phyloP scores from a whole-genome alignment of 1,140 invertebrate species.

The Eubasilissa regina region DNA sequence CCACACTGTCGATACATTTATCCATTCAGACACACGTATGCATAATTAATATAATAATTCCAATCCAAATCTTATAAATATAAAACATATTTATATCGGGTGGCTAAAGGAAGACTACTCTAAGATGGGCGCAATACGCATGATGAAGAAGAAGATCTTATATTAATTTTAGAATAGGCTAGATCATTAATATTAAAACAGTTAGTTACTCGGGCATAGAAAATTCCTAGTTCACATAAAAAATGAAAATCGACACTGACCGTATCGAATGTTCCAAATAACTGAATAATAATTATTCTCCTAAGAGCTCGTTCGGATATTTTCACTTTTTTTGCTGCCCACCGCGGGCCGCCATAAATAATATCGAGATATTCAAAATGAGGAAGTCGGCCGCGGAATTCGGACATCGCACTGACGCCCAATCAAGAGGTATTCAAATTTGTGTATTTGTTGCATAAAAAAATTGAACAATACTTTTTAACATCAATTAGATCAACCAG shows the following conservation, averaged over 20 bases:
- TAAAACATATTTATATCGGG: too few species aligned
- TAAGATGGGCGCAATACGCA: too few species aligned
- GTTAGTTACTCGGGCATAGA: neutral
- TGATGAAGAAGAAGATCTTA: too few species aligned
- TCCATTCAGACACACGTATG: too few species aligned
- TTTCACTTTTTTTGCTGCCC: slow-evolving; percentile 4
- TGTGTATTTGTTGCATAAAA: neutral
- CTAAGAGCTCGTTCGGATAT: neutral
- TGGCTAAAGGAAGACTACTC: too few species aligned
- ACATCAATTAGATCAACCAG: too few species aligned
- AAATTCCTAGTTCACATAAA: neutral
- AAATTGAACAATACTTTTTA: too few species aligned
- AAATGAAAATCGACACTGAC: slow-evolving; percentile 14
- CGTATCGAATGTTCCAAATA: slow-evolving; percentile 25
- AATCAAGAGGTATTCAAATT: neutral
- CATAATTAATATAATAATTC: too few species aligned
- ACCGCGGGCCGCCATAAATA: neutral
- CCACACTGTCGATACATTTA: too few species aligned
- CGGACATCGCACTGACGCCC: neutral
- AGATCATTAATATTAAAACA: too few species aligned
- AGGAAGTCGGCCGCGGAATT: neutral
- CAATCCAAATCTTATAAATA: too few species aligned
- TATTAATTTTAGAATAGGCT: too few species aligned
- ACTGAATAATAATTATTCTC: slow-evolving; percentile 5
- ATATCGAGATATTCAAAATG: neutral